Conservation (phyloP, 53 echinoderm and acorn worm species). For the Holothuria leucospilota region DNA sequence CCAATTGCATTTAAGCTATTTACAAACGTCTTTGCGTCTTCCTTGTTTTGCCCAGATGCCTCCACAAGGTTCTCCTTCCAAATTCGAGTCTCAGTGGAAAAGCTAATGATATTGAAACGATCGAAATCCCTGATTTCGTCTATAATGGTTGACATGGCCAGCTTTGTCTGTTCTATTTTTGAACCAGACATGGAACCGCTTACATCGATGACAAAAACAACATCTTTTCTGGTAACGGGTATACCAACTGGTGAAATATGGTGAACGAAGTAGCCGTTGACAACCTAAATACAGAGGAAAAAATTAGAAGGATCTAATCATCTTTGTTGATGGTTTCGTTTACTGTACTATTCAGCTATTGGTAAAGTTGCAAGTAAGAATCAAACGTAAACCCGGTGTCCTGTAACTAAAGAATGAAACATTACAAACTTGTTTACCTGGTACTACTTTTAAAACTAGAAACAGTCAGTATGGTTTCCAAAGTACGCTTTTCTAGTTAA, state of each 20-base stretch:
- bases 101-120: slow-evolving; percentile 65
- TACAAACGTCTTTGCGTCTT: slow-evolving; percentile 42
- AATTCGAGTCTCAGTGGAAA: neutral
- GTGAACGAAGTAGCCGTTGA: slow-evolving; percentile 97
- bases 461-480: too few species aligned
- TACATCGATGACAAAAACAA: slow-evolving; percentile 87
- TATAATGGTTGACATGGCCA: slow-evolving; percentile 80
- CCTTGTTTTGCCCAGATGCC: slow-evolving; percentile 44
- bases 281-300: slow-evolving; percentile 53
- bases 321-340: too few species aligned
- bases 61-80: slow-evolving; percentile 52
- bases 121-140: slow-evolving; percentile 79
- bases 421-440: too few species aligned
- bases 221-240: slow-evolving; percentile 72
- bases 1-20: slow-evolving; percentile 39
- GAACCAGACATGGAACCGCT: slow-evolving; percentile 84
- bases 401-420: too few species aligned
- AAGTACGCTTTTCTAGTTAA: too few species aligned
- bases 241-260: slow-evolving; percentile 91
- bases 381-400: too few species aligned
- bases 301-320: too few species aligned
- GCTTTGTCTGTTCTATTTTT: slow-evolving; percentile 82
- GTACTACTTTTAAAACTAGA: too few species aligned
- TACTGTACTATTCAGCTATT: too few species aligned
- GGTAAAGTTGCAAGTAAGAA: too few species aligned